Base-by-base conservation (phyloP, 2,888 invertebrate species). In the Lomographa bimaculata region DNA sequence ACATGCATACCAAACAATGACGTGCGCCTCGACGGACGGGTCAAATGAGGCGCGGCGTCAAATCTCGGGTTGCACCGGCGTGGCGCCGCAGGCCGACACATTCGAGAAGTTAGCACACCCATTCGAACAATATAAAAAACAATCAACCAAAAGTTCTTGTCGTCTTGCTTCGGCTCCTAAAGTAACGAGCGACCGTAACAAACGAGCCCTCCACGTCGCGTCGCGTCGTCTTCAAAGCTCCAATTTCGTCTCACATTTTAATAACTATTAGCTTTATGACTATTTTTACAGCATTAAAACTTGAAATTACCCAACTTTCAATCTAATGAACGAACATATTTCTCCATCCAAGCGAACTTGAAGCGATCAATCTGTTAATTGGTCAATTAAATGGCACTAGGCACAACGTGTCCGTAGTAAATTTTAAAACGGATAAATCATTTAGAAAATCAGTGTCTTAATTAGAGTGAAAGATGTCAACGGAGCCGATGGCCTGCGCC, bases 41-140 rank as follows among this genome's bases (percentile, higher is more conserved):
- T 81, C 80, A 86, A 85, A 87, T 80, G 84, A 82, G 79, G 74
- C 86, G 80, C 76, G 65, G 67, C 80, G 77, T 74, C 75, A 73
- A 74, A 71, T 83, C 82, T 86, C 85, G 73, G 80, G 76, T 87
- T 86, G 79, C 86, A 81, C 64, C 74, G 68, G 47, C 65, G 69
- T 79, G 85, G 86, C 85, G 86, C 85, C 85, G 70, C 57, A 82
- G 84, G 60, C 55, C 67, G 69, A 68, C 74, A 73, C 67, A 74
- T 79, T 68, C 64, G 73, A 75, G 69, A 76, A 77, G 61, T 80
- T 77, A 74, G 79, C 80, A 76, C 76, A 77, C 65, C 71, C 78
- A 78, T 76, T 66, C 57, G 64, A 71, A 72, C 53, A 56, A 68
- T 68, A 74, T 72, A 33, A 73, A 68, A 62, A 70, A 78, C 71